phyloP scores from a whole-genome alignment of 1,140 invertebrate species.

The Drosophila leontia region DNA sequence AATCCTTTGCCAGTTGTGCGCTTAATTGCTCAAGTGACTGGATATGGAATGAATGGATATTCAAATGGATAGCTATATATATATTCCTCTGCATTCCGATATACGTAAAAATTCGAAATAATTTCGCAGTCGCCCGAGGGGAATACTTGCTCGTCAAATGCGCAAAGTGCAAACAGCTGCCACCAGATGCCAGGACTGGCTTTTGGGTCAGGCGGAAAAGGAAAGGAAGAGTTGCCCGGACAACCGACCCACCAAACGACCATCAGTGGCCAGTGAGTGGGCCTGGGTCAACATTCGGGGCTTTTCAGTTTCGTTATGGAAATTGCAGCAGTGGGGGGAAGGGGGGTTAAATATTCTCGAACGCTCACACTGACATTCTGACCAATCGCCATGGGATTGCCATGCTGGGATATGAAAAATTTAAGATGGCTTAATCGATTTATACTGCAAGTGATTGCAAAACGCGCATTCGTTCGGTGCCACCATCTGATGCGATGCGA shows the following conservation, averaged over 20 bases:
- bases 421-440: conserved; percentile 43
- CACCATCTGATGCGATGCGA: not conserved
- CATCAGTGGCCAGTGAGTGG: not conserved
- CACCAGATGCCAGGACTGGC: not conserved
- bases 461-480: conserved; percentile 14
- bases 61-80: not conserved
- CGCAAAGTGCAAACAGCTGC: conserved; percentile 40
- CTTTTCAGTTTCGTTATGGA: conserved; percentile 52
- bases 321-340: conserved; percentile 9
- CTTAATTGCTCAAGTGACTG: conserved; percentile 60
- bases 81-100: conserved; percentile 1
- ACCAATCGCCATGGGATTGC: conserved; percentile 11
- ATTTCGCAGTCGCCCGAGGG: conserved; percentile 2
- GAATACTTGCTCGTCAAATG: conserved; percentile 34
- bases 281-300: conserved; percentile 25
- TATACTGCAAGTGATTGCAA: conserved; percentile 17
- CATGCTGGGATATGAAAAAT: conserved; percentile 21
- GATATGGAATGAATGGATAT: conserved; percentile 23
- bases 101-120: conserved; percentile 14
- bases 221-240: conserved; percentile 33
- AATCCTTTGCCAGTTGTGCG: conserved; percentile 1
- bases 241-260: not conserved
- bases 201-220: conserved; percentile 43
- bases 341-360: not conserved
- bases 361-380: conserved; percentile 19